phyloP scores from a whole-genome alignment of 2,113 vertebrate species.

The Triplophysa tibetana region DNA sequence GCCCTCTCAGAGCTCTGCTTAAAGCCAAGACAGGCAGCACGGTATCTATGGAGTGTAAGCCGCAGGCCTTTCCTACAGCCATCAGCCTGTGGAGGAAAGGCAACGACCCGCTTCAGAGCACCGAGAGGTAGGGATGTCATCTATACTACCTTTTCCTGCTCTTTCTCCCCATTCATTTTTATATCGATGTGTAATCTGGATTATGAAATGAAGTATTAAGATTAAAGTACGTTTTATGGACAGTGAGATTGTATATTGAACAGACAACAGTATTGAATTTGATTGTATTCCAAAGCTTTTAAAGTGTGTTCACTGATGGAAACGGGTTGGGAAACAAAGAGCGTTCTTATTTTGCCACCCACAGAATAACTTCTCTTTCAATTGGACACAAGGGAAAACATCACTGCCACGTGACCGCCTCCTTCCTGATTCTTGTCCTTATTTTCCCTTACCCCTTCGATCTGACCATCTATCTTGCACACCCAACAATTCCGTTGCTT shows the following conservation, averaged over 20 bases:
- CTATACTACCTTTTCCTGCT: background rate
- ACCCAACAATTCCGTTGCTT: background rate
- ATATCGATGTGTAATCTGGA: too few species aligned
- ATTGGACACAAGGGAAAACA: too few species aligned
- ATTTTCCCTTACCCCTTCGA: background rate
- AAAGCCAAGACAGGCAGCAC: slow-evolving; percentile 86
- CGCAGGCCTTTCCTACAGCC: slow-evolving; percentile 85
- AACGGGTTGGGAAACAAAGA: too few species aligned
- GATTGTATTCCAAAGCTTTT: too few species aligned
- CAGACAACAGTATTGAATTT: too few species aligned
- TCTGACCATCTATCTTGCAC: background rate
- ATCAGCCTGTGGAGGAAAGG: slow-evolving; percentile 87
- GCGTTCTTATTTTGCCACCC: too few species aligned
- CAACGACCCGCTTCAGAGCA: slow-evolving; percentile 78
- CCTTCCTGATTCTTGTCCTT: slow-evolving; percentile 1
- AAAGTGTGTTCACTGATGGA: too few species aligned
- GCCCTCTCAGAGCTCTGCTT: slow-evolving; percentile 82
- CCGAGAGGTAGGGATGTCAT: slow-evolving; percentile 77
- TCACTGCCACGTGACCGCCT: too few species aligned
- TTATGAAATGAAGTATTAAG: too few species aligned
- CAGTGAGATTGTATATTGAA: too few species aligned
- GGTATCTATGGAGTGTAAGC: slow-evolving; percentile 87
- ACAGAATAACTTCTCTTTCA: too few species aligned
- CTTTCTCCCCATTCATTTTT: background rate
- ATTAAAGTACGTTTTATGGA: too few species aligned